Evolutionary conservation across 2,797 vertebrate genomes (phyloP), one percentile per base, ranked within the genome.

Genomic region (Lacerta bilineata): DNA sequence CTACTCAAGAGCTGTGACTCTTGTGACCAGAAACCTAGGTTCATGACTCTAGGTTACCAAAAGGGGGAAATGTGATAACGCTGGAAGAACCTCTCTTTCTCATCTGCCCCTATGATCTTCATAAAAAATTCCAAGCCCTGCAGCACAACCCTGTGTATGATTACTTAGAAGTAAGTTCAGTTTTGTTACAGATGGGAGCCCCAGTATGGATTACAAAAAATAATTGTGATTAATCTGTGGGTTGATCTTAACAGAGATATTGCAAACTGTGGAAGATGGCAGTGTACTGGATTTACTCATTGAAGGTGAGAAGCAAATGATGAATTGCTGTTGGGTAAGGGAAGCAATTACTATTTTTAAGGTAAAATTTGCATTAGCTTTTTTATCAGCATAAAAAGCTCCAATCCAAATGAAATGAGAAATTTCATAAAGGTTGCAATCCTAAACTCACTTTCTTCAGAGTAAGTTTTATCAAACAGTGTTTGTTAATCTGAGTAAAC

Each of bases 291-390:
- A 98, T 68, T 97, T 98, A 2, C 95, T 95, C 10, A 94, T 96
- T 90, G 97, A 98, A 97, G 98, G 99, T 99, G 95, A 98, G 95
- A 83, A 33, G 79, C 85, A 93, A 88, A 46, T 87, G 33, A 29
- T 89, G 23, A 43, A 75, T 91, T 75, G 2, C 27, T 17, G 4
- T 41, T 33, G 11, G 29, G 29, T 69, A 33, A 78, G 33, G 74
- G 83, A 59, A 66, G 4, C 8, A 83, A 64, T 75, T 72, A n/a
- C 20, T 39, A 2, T 75, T 64, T 76, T 41, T 33, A 41, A 61
- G 36, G 59, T 76, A 43, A 85, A 29, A 61, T n/a, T 75, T 85
- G 23, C 7, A 61, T 61, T 75, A n/a, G 23, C 10, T 6, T 82
- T 27, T 81, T 64, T 43, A 43, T 17, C 61, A 25, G 33, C 1